Evolutionary conservation across 2,113 vertebrate genomes (phyloP).

Genomic region (Coturnix japonica): DNA sequence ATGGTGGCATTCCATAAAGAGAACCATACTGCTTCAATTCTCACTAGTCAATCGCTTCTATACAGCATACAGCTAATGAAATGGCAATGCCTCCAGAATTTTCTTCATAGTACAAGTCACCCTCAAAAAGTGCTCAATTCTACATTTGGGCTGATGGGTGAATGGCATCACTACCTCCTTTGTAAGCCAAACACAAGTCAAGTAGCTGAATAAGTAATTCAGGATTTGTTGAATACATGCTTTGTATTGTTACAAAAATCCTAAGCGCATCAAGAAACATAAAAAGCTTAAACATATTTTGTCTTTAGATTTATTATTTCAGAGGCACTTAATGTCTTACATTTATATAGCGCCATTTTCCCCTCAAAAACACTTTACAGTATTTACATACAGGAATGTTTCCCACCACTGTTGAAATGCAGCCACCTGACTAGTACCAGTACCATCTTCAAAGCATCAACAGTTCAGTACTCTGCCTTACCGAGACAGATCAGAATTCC

Average conservation of each 20-base stretch:
- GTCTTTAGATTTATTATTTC: constrained; percentile 70
- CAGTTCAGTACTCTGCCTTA: background rate
- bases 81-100: background rate
- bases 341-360: constrained; percentile 66
- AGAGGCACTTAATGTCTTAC: constrained; percentile 75
- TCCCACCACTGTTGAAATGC: constrained; percentile 46
- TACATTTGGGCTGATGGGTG: background rate
- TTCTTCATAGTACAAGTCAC: background rate
- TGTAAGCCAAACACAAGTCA: background rate
- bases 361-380: constrained; percentile 62
- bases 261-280: background rate
- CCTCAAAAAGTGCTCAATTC: background rate
- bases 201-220: rapidly evolving
- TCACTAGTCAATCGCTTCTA: too few relatives aligned
- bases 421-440: constrained; percentile 43
- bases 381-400: constrained; percentile 70
- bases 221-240: background rate
- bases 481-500: background rate
- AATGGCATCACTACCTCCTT: background rate
- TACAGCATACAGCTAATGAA: background rate
- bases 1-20: background rate
- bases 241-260: background rate
- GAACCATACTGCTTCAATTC: background rate
- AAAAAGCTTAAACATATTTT: background rate
- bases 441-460: constrained; percentile 41